Base-by-base conservation (phyloP, 2,888 invertebrate species). In the Congeria kusceri region DNA sequence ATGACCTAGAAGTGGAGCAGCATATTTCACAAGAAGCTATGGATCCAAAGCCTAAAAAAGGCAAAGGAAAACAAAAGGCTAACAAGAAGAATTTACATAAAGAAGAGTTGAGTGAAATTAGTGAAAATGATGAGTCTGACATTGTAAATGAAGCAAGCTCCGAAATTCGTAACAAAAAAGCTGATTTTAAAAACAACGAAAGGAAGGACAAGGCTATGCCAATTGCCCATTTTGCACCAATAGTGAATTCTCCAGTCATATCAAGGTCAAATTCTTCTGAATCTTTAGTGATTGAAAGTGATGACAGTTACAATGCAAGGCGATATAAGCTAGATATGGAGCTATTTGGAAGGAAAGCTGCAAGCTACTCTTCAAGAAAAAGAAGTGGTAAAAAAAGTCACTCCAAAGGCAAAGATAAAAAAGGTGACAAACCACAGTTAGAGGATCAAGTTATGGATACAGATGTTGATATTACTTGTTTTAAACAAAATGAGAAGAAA, bases 261-360 rank as follows among this genome's bases (percentile, higher is more conserved):
- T 67, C n/a, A 57, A 57, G n/a, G 18, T 15, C 49, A 49, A 29
- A 28, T 15, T 20, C 46, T n/a, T 25, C 57, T 1, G 74, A 77
- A 23, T 74, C 72, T 29, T 61, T 76, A 11, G 73, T 62, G 20
- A 73, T 73, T 56, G 76, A 77, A 58, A 69, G 58, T 58, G 77
- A 77, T 77, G 73, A 73, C 29, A 79, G 78, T 49, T 77, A 73
- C 25, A 77, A 73, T 74, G 67, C 59, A 9, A 63, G 77, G 59
- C 63, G 76, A 27, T 77, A 70, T 29, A 80, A 49, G 46, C 53
- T 70, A 59, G 69, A 77, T 5, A 61, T 65, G 7, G 67, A 20
- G 20, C 20, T 20, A 20, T 53, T 53, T 20, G 53, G 53, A 20
- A 9, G 20, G 5, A 23, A 23, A 20, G n/a, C 2, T 23, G 7